Evolutionary conservation across 2,888 invertebrate genomes (phyloP), one percentile per base, ranked within the genome.

Genomic region (Drosophila paramelanica): DNA sequence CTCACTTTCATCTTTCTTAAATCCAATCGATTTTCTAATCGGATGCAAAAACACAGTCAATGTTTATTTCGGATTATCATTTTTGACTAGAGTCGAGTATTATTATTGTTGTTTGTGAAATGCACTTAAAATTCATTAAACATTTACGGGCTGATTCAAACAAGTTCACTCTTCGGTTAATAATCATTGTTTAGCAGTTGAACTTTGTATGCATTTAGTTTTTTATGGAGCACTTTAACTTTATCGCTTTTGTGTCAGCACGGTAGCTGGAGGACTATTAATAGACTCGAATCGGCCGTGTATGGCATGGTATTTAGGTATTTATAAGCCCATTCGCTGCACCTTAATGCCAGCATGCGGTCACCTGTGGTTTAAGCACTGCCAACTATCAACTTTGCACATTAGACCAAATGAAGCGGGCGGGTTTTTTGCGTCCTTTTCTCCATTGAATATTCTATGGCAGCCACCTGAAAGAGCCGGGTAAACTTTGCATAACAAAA

Each of bases 401-500:
- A 73, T 76, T 77, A 76, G 73, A 77, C 53, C 69, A 69, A 77
- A 77, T 76, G 73, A 76, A 77, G 65, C 65, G 77, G 55, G 60
- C 56, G 50, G 43, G 36, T 1, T 17, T 27, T 49, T 56, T 51
- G 52, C 68, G 56, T 73, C 73, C 73, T 73, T 73, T 67, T 50
- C 58, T 76, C 27, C 73, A 77, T 77, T 59, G 68, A 72, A 69
- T 75, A 78, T 78, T 79, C 69, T 68, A 69, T 67, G 66, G 60
- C 61, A 71, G 67, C 72, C 72, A 74, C 46, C 81, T 80, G 73
- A 74, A 58, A 74, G 77, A 75, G 62, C 53, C 53, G 73, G 73
- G 67, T 47, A 67, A 76, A 81, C 79, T 81, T 81, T 85, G 86
- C 81, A 82, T 82, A 77, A 67, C 76, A 73, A 85, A 86, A 69